Conservation (phyloP, 1,140 invertebrate species). For the Conus ventricosus region DNA sequence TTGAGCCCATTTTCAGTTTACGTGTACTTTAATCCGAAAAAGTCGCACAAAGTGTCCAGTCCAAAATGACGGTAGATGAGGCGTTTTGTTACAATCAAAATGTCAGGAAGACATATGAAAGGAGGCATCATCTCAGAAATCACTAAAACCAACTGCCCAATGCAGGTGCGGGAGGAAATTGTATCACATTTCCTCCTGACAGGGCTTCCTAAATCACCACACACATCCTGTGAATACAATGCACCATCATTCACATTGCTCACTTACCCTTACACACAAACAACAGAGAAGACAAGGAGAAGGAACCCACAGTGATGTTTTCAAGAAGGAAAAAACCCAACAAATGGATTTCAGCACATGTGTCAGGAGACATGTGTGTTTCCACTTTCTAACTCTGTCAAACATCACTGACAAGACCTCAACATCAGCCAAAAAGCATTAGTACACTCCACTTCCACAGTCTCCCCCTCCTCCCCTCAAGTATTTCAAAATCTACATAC, state of each 20-base stretch:
- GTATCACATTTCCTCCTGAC: not conserved
- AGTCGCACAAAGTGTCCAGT: not conserved
- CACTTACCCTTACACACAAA: not conserved
- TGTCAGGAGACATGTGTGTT: not conserved
- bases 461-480: too few species aligned
- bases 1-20: too few species aligned
- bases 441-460: too few species aligned
- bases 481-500: too few species aligned
- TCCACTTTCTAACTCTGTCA: too few species aligned
- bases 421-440: too few species aligned
- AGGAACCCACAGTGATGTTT: not conserved
- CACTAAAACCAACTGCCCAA: not conserved
- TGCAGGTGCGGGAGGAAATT: too few species aligned
- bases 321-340: too few species aligned
- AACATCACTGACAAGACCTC: too few species aligned
- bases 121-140: not conserved
- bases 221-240: not conserved
- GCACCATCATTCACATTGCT: not conserved
- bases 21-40: too few species aligned
- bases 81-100: not conserved
- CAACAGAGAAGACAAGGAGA: not conserved
- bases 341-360: constrained; percentile 6
- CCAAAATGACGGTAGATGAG: not conserved
- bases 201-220: not conserved
- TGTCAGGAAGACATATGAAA: not conserved